Conservation (phyloP, 1,140 invertebrate genomes). For the Zaprionus taronus region DNA sequence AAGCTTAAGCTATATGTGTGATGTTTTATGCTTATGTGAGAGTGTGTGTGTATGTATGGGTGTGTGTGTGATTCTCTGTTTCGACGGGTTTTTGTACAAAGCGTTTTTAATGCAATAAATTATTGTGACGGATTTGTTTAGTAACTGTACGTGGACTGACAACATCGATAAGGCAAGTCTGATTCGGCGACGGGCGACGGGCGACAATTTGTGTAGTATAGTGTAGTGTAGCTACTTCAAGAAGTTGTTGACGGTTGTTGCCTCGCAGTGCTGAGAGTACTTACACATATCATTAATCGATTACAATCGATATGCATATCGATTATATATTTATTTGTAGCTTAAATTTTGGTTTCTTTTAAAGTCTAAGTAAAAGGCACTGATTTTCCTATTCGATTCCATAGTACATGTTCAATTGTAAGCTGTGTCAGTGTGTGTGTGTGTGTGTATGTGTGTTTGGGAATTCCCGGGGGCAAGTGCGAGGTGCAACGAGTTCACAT, state of each 20-base stretch:
- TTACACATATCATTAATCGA: constrained; percentile 35
- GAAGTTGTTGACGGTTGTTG: constrained; percentile 59
- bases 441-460: constrained; percentile 2
- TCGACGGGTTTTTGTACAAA: constrained; percentile 48
- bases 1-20: constrained; percentile 62
- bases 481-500: constrained; percentile 77
- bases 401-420: constrained; percentile 42
- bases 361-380: constrained; percentile 79
- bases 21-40: constrained; percentile 47
- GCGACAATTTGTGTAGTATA: background rate
- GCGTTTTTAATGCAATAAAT: constrained; percentile 38
- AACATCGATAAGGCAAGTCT: constrained; percentile 72
- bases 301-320: constrained; percentile 29
- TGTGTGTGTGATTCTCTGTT: constrained; percentile 22
- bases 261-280: constrained; percentile 26
- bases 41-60: constrained; percentile 29
- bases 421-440: constrained; percentile 26
- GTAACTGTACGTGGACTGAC: constrained; percentile 51
- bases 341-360: constrained; percentile 56
- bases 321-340: constrained; percentile 30
- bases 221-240: constrained; percentile 44
- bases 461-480: constrained; percentile 35
- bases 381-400: constrained; percentile 59
- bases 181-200: constrained; percentile 48
- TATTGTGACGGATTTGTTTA: constrained; percentile 68